Evolutionary conservation across 2,888 invertebrate genomes (phyloP), one percentile per base, ranked within the genome.

Genomic region (Nemapogon koenigi): DNA sequence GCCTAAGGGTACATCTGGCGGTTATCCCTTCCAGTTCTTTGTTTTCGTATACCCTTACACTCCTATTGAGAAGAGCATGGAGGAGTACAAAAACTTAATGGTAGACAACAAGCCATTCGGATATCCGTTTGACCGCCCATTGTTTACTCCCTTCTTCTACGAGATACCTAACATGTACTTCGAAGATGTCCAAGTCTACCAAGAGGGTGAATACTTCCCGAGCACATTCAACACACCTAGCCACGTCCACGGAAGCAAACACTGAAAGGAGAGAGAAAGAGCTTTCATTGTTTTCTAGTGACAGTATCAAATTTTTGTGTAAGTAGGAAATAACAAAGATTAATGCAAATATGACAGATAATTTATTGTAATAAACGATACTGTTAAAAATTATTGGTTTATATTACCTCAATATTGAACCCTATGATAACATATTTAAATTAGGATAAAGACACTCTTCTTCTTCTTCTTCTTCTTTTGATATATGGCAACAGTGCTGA

Each of bases 161-260:
- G 38, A 27, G 15, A n/a, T 13, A n/a, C 37, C 37, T 15, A 37
- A 37, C 28, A 37, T 37, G 71, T 81, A 58, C 75, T 78, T 82
- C 57, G 71, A 82, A 61, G 83, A 85, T 50, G 81, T 85, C 3
- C 42, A 52, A 33, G 71, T 86, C 49, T 81, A 72, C 59, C 79
- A 83, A 54, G 62, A 73, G 42, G 72, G 68, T 25, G 65, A 70
- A 31, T 52, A 57, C 30, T 61, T 60, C 38, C 47, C 62, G 6
- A 65, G 63, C 50, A 49, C 55, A 37, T 52, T 57, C 42, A 62
- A 59, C 39, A 49, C 53, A 32, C 64, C 62, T 27, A 42, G 49
- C 19, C 54, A 56, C 41, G 50, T 48, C 27, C 22, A 29, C 26
- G 14, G 4, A 27, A 14, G 6, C 28, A 39, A 37, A 16, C 27